Conservation (phyloP, 1,140 invertebrate genomes). For the Cardiocondyla obscurior region DNA sequence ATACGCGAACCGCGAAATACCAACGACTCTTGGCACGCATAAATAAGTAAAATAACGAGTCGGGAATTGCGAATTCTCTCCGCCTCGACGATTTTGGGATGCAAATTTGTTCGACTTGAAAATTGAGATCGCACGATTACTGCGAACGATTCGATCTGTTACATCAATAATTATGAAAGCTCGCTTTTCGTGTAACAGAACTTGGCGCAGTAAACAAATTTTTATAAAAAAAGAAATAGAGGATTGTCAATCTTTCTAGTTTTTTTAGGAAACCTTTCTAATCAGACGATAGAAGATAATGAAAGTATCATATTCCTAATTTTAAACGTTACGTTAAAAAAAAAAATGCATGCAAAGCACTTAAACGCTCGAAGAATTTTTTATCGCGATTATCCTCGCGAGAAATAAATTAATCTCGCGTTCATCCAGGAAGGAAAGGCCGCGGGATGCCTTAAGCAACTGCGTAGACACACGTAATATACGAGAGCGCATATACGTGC, state of each 20-base stretch:
- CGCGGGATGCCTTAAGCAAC: neutral
- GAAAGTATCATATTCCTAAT: neutral
- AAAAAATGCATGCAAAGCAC: neutral
- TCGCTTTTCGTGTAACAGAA: neutral
- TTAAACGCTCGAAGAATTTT: neutral
- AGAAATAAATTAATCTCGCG: constrained; percentile 11
- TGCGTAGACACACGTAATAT: constrained; percentile 21
- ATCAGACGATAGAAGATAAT: neutral
- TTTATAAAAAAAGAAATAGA: no score
- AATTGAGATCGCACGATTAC: neutral
- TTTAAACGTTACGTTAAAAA: neutral
- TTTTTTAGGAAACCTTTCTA: no score
- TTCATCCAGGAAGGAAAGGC: neutral
- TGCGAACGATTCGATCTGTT: neutral
- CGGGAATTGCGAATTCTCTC: neutral
- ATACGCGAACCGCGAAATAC: neutral
- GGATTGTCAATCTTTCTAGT: no score
- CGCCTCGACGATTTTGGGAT: neutral
- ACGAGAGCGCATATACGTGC: constrained; percentile 53
- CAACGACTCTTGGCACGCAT: neutral
- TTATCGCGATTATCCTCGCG: neutral
- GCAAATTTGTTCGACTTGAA: neutral
- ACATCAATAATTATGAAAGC: neutral
- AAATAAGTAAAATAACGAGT: neutral
- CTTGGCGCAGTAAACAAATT: neutral